phyloP scores from a whole-genome alignment of 2,113 vertebrate genomes.

The Paratilapia polleni region DNA sequence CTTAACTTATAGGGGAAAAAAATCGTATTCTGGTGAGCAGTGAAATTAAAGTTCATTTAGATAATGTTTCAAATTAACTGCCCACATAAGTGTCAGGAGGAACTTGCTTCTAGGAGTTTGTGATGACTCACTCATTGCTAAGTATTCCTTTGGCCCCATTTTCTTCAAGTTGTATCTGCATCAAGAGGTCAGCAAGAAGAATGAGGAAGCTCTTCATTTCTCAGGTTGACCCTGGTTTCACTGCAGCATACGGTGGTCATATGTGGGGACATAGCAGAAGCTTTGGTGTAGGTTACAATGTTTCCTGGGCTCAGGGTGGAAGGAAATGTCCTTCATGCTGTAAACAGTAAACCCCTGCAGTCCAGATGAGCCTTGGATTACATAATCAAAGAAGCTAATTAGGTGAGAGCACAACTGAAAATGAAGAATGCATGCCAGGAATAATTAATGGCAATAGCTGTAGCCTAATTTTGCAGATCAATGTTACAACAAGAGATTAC shows the following conservation, averaged over 20 bases:
- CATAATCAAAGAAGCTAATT: constrained; percentile 41
- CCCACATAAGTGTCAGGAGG: not conserved
- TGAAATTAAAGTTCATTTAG: not conserved
- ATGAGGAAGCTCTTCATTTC: constrained; percentile 51
- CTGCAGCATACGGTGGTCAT: constrained; percentile 37
- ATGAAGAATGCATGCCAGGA: not conserved
- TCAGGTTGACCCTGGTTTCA: constrained; percentile 13
- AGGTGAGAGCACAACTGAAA: not conserved
- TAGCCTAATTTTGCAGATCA: not conserved
- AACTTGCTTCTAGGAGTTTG: not conserved
- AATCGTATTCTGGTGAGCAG: too few relatives aligned
- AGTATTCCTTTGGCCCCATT: not conserved
- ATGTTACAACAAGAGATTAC: not conserved
- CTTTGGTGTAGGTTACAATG: constrained; percentile 31
- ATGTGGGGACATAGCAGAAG: constrained; percentile 30
- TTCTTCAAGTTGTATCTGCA: not conserved
- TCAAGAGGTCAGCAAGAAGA: constrained; percentile 28
- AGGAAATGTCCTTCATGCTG: constrained; percentile 43
- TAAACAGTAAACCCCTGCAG: constrained; percentile 41
- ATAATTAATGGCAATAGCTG: not conserved
- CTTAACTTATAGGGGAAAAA: not conserved
- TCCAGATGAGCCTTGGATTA: constrained; percentile 16
- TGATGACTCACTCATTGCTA: not conserved
- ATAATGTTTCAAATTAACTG: not conserved
- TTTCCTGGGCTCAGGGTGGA: constrained; percentile 1